Conservation (phyloP, 2,888 invertebrate species). For the Bembecia ichneumoniformis region DNA sequence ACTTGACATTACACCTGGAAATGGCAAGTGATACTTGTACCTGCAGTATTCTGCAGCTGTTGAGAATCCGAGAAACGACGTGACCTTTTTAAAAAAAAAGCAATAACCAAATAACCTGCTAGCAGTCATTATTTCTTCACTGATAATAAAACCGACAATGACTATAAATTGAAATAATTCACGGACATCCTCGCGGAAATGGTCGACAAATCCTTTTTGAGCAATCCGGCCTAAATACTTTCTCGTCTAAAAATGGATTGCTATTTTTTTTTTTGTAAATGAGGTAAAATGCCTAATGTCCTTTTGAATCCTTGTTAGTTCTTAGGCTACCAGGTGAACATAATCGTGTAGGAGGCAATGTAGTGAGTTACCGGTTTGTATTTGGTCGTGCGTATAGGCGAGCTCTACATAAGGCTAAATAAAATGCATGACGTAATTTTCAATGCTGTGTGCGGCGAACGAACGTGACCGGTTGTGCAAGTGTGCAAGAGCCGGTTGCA, state of each 20-base stretch:
- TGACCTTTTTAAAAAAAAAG: background rate
- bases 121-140: conserved; percentile 5
- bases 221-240: background rate
- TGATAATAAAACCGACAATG: conserved; percentile 12
- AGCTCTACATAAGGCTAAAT: conserved; percentile 59
- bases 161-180: conserved; percentile 6
- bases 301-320: conserved; percentile 50
- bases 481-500: conserved; percentile 44
- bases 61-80: background rate
- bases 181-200: background rate
- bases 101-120: background rate
- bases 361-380: conserved; percentile 43
- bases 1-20: conserved; percentile 13
- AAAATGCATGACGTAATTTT: conserved; percentile 61
- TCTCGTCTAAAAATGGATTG: background rate
- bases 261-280: background rate
- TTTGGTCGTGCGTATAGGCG: conserved; percentile 28
- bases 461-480: conserved; percentile 55
- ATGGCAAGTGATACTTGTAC: background rate
- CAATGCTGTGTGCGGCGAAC: conserved; percentile 52
- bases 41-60: too few species aligned
- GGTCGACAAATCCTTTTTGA: background rate
- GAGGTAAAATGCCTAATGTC: conserved; percentile 14
- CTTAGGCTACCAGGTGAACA: conserved; percentile 49
- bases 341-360: conserved; percentile 29